Base-by-base conservation (phyloP, 2,888 invertebrate species). In the Euclidia mi region DNA sequence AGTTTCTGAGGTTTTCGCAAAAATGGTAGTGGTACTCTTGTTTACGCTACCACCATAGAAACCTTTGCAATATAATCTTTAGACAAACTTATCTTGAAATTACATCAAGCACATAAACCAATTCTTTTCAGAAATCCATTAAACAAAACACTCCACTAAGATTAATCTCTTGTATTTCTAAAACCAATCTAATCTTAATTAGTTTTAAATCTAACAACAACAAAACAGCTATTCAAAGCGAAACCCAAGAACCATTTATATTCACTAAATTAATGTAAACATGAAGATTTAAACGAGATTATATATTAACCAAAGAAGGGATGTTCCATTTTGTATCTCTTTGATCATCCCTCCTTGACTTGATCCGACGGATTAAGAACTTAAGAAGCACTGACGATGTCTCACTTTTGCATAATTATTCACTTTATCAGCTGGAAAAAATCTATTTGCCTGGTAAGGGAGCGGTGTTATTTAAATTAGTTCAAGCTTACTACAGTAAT, bases 181-280 rank as follows among this genome's bases (percentile, higher is more conserved):
- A 28, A 41, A 41, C 34, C 10, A 42, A 49, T 49, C 32, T 25
- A 14, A 49, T 43, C 12, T 43, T 31, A 20, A 40, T 34, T 50
- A 37, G 29, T 20, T 40, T 20, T 29, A 50, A 50, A 43, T 43
- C 37, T 29, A 18, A 20, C 14, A 43, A n/a, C 15, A 29, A 28
- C 38, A 49, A 53, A 11, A 28, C 25, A 46, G 55, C 55, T 45
- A 48, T 50, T 53, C 51, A 56, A 67, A 73, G 68, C 56, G 49
- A 64, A 60, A 63, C 68, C 64, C 58, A 42, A 63, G 57, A 60
- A 74, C 66, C 78, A 82, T 85, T 84, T 82, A 85, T 77, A 72
- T 83, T 85, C 80, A 69, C 75, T 79, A 88, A 92, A 89, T 91
- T 89, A 92, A 91, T 90, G 88, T 90, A 92, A 92, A 92, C 92